Evolutionary conservation across 2,797 vertebrate species (phyloP).

Genomic region (Diglossa cyanea): DNA sequence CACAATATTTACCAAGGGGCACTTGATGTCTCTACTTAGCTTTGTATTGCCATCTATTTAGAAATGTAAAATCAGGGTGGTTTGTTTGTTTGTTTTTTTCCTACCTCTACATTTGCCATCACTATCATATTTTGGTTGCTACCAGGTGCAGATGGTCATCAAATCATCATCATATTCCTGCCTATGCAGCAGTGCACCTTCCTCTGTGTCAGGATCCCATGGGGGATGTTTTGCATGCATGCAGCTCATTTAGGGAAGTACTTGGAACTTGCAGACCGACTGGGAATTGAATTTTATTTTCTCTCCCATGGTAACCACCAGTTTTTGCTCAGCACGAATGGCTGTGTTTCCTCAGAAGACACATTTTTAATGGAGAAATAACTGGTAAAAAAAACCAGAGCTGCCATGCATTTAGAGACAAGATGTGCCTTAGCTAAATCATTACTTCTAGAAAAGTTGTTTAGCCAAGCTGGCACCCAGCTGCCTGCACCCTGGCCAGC

Average conservation of each 20-base stretch:
- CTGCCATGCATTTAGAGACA: not conserved
- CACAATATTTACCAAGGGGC: not conserved
- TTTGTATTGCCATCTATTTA: not conserved
- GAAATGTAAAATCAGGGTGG: not conserved
- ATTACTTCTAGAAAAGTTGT: not conserved
- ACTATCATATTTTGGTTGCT: not conserved
- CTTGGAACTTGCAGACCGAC: not conserved
- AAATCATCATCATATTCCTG: not conserved
- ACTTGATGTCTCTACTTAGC: not conserved
- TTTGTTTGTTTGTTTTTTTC: accelerated
- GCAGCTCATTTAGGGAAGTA: not conserved
- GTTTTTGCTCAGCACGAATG: not conserved
- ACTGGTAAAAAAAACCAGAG: not conserved
- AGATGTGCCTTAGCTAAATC: not conserved
- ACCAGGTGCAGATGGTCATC: not conserved
- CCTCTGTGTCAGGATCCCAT: not conserved
- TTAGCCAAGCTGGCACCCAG: not conserved
- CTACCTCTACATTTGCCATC: not conserved
- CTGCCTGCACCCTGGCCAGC: not conserved
- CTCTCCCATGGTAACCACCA: not conserved
- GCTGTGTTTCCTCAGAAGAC: not conserved
- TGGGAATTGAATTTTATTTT: not conserved
- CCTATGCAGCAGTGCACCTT: not conserved
- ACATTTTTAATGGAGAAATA: not conserved
- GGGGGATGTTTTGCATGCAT: not conserved